These are phyloP conservation scores for Sebastes taczanowskii DNA, from an alignment of 2,797 vertebrate species.

Conservation along the genomic window DNA sequence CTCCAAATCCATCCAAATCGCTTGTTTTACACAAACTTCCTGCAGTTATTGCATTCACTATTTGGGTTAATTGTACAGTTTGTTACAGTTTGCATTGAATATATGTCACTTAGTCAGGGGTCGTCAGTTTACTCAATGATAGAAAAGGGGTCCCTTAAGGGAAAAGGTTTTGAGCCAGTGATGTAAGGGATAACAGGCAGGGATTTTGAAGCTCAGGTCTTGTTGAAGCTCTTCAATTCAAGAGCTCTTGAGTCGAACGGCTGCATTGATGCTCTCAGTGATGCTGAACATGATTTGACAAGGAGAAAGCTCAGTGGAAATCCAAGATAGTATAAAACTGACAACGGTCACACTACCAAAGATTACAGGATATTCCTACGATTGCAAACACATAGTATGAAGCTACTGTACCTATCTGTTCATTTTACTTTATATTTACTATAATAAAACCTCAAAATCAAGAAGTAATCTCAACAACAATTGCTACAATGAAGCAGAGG, in stretches of 20 bases:
- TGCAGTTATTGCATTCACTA: rapidly evolving
- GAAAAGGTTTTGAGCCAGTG: no score
- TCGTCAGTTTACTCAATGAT: no score
- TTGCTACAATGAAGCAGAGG: neutral
- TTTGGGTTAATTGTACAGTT: no score
- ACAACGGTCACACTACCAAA: neutral
- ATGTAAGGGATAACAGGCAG: neutral
- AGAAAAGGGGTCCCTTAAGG: no score
- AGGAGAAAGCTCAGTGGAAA: neutral
- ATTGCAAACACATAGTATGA: neutral
- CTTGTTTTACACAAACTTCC: no score
- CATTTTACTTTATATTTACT: neutral
- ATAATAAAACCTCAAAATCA: neutral
- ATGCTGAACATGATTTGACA: neutral
- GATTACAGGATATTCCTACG: neutral
- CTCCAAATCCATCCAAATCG: rapidly evolving
- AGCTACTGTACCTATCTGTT: neutral
- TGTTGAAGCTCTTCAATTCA: neutral
- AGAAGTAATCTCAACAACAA: neutral
- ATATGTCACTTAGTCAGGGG: no score
- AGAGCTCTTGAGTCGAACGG: neutral
- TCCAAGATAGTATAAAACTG: neutral
- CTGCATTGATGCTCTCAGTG: neutral
- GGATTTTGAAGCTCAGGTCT: neutral
- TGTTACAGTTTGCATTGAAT: no score